These are phyloP conservation scores for Sycophila texana DNA, from an alignment of 2,888 invertebrate species.

Conservation along the genomic window DNA sequence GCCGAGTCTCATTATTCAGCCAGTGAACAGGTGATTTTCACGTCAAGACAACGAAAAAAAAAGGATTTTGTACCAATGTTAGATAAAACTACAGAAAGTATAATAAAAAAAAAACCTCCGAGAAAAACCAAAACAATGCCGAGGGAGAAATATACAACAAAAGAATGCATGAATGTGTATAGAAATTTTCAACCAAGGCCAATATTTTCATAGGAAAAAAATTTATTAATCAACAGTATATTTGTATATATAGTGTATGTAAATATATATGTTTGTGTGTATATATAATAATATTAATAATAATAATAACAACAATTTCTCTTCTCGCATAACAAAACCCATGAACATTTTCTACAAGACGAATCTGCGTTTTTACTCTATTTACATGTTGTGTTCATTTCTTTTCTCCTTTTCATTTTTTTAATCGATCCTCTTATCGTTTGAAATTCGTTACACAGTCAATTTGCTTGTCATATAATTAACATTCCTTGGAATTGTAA, in stretches of 20 bases:
- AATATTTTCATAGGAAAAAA: conserved; percentile 71
- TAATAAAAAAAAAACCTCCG: conserved; percentile 23
- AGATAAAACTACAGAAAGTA: conserved; percentile 29
- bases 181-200: conserved; percentile 66
- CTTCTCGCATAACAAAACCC: conserved; percentile 74
- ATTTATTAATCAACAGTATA: conserved; percentile 74
- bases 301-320: conserved; percentile 68
- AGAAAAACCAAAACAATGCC: conserved; percentile 34
- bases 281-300: conserved; percentile 43
- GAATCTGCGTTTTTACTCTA: conserved; percentile 58
- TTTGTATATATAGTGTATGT: conserved; percentile 58
- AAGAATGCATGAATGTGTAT: conserved; percentile 41
- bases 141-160: conserved; percentile 36
- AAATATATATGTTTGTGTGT: conserved; percentile 58
- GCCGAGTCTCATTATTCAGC: conserved; percentile 51
- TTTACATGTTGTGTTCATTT: conserved; percentile 63
- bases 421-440: background rate
- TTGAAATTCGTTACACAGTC: conserved; percentile 60
- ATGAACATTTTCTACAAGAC: conserved; percentile 67
- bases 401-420: background rate
- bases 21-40: conserved; percentile 57
- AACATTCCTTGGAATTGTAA: conserved; percentile 69
- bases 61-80: conserved; percentile 14
- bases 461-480: conserved; percentile 66
- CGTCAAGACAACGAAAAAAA: conserved; percentile 26